Evolutionary conservation across 2,888 invertebrate species (phyloP).

Genomic region (Drosophila ustulata): DNA sequence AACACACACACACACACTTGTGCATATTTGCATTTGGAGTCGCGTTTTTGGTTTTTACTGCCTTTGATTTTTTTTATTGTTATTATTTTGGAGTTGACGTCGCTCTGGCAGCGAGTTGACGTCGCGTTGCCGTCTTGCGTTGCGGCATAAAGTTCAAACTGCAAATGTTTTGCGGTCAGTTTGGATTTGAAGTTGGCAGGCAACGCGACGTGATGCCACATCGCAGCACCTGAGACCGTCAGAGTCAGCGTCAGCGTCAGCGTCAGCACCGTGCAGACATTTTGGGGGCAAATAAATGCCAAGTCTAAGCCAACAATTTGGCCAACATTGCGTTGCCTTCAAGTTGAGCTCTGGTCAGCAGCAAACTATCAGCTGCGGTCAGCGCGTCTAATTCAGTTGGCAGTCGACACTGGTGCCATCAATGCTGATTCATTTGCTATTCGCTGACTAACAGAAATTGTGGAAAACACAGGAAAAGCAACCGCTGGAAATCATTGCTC

Average conservation of each 20-base stretch:
- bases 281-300: slow-evolving; percentile 38
- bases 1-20: slow-evolving; percentile 10
- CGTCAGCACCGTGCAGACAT: background rate
- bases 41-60: slow-evolving; percentile 65
- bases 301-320: slow-evolving; percentile 32
- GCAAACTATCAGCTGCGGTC: slow-evolving; percentile 24
- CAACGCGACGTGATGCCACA: slow-evolving; percentile 64
- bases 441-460: slow-evolving; percentile 5
- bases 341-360: slow-evolving; percentile 23
- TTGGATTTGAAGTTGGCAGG: slow-evolving; percentile 78
- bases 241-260: background rate
- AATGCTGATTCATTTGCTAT: slow-evolving; percentile 2
- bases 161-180: slow-evolving; percentile 83
- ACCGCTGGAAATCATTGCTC: background rate
- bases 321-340: slow-evolving; percentile 1
- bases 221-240: slow-evolving; percentile 36
- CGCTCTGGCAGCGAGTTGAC: slow-evolving; percentile 50
- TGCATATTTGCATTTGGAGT: slow-evolving; percentile 49
- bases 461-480: background rate
- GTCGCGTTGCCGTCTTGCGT: slow-evolving; percentile 41
- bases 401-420: slow-evolving; percentile 18
- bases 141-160: slow-evolving; percentile 75
- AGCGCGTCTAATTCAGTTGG: slow-evolving; percentile 1
- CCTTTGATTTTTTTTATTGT: slow-evolving; percentile 72
- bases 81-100: slow-evolving; percentile 71